A percentile compares a stretch with the other conserved stretches of the same genome.
Conservation (phyloP, 2,113 vertebrate genomes). For the Blennius ocellaris region DNA sequence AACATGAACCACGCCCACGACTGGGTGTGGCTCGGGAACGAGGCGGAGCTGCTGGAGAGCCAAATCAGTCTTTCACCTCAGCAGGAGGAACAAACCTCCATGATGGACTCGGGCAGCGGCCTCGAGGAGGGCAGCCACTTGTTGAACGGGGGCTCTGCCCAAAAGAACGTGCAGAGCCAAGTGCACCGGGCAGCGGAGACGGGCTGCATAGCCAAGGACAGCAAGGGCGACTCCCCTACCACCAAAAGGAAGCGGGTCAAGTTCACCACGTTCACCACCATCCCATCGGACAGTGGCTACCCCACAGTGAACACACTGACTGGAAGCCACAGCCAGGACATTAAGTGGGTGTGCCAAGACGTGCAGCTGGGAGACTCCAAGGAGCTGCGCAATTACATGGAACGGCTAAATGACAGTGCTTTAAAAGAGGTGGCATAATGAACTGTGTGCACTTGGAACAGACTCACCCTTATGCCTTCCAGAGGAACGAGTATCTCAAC, state of each 20-base stretch:
- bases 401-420: conserved; percentile 88
- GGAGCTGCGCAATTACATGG: conserved; percentile 90
- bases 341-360: conserved; percentile 93
- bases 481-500: conserved; percentile 59
- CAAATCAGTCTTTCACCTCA: conserved; percentile 81
- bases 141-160: conserved; percentile 85
- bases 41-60: conserved; percentile 90
- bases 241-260: conserved; percentile 94
- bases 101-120: conserved; percentile 86
- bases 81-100: conserved; percentile 88
- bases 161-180: conserved; percentile 85
- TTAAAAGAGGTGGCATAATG: conserved; percentile 82
- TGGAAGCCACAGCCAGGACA: conserved; percentile 85
- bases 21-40: conserved; percentile 98
- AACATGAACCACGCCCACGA: conserved; percentile 92
- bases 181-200: conserved; percentile 78
- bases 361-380: conserved; percentile 85
- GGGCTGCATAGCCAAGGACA: conserved; percentile 76
- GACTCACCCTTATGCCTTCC: conserved; percentile 89
- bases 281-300: conserved; percentile 85
- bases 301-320: conserved; percentile 87
- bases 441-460: conserved; percentile 56
- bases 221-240: conserved; percentile 86
- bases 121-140: conserved; percentile 86
- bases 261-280: conserved; percentile 93